phyloP scores from a whole-genome alignment of 2,888 invertebrate species.

The Parnassius apollo region DNA sequence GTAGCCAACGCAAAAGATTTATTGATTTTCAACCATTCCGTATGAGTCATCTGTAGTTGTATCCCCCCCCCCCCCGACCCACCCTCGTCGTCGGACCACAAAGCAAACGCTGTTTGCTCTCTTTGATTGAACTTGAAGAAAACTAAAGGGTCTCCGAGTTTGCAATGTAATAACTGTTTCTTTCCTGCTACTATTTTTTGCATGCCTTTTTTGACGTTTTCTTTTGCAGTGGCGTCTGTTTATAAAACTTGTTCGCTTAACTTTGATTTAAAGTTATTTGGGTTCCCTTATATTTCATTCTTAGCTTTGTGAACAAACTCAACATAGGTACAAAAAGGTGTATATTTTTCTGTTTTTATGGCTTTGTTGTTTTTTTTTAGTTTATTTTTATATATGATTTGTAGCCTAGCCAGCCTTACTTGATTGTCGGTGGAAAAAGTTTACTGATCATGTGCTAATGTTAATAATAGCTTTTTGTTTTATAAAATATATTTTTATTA shows the following conservation, averaged over 20 bases:
- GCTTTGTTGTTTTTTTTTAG: too few species aligned
- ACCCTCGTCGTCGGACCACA: constrained; percentile 46
- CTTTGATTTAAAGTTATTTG: constrained; percentile 15
- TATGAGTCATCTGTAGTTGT: constrained; percentile 66
- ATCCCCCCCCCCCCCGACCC: constrained; percentile 45
- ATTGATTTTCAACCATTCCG: constrained; percentile 71
- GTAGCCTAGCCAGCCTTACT: too few species aligned
- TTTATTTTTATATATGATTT: too few species aligned
- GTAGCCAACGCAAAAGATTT: constrained; percentile 40
- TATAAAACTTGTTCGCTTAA: constrained; percentile 11
- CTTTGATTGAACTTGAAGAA: constrained; percentile 70
- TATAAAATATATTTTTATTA: too few species aligned
- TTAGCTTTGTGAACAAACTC: too few species aligned
- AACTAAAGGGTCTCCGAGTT: constrained; percentile 50
- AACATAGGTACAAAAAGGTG: too few species aligned
- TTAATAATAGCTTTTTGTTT: too few species aligned
- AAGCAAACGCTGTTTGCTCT: constrained; percentile 64
- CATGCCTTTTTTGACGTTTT: constrained; percentile 37
- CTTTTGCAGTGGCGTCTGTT: constrained; percentile 38
- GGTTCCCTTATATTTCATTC: neutral
- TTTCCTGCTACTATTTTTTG: constrained; percentile 41
- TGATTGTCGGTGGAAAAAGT: too few species aligned
- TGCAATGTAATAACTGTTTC: constrained; percentile 59
- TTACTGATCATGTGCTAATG: too few species aligned
- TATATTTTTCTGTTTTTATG: too few species aligned